Evolutionary conservation across 2,888 invertebrate species (phyloP).

Genomic region (Ectropis crepuscularia): DNA sequence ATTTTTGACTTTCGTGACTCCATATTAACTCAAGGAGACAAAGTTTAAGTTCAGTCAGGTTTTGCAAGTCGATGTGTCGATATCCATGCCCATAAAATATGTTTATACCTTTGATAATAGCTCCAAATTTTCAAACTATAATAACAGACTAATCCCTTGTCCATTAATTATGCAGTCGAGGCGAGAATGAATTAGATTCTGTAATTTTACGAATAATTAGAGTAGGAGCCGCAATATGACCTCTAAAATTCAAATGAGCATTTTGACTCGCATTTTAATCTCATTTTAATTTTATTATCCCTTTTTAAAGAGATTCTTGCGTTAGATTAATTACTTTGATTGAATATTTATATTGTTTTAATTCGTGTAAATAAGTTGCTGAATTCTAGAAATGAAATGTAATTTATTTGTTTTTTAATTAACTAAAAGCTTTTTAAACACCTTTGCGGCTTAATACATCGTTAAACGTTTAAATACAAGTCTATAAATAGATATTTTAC

Average conservation of each 20-base stretch:
- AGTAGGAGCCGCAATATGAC: not conserved
- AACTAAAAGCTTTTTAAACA: no score
- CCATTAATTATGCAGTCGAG: not conserved
- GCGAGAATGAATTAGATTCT: slow-evolving; percentile 4
- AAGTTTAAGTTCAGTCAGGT: no score
- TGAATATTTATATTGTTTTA: slow-evolving; percentile 14
- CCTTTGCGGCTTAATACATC: no score
- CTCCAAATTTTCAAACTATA: not conserved
- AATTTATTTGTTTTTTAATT: no score
- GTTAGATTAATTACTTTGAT: slow-evolving; percentile 8
- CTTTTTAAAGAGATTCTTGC: slow-evolving; percentile 3
- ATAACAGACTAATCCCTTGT: not conserved
- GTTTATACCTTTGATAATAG: not conserved
- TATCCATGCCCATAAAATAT: not conserved
- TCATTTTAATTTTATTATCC: slow-evolving; percentile 22
- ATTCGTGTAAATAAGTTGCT: not conserved
- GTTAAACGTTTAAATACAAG: no score
- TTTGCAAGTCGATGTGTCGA: no score
- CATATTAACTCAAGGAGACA: not conserved
- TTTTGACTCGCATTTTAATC: slow-evolving; percentile 23
- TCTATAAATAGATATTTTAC: no score
- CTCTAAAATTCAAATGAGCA: not conserved
- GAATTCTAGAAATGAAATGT: not conserved
- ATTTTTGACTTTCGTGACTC: no score
- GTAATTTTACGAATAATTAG: slow-evolving; percentile 1